Conservation (phyloP, 2,888 invertebrate species). For the Dryococelus australis region DNA sequence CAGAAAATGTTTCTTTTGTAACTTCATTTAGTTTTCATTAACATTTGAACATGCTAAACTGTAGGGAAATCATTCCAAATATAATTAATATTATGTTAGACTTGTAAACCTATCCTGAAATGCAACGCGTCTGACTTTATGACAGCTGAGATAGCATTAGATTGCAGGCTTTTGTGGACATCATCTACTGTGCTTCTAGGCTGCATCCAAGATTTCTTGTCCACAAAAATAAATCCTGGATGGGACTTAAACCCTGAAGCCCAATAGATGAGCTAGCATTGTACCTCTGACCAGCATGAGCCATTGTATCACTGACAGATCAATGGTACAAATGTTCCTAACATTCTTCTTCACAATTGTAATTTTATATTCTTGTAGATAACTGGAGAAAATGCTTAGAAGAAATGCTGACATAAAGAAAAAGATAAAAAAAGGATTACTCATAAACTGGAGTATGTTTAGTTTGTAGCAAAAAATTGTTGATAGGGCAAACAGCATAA, state of each 20-base stretch:
- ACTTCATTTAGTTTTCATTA: not conserved
- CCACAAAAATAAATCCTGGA: no score
- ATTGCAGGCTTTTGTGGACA: no score
- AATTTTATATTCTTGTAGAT: not conserved
- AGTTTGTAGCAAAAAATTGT: not conserved
- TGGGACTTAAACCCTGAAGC: no score
- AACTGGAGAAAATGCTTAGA: not conserved
- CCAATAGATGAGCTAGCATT: not conserved
- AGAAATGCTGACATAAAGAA: not conserved
- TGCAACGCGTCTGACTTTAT: not conserved
- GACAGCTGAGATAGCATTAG: no score
- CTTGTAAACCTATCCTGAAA: not conserved
- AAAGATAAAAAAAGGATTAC: not conserved
- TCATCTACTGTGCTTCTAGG: no score
- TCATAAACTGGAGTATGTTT: not conserved
- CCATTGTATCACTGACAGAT: not conserved
- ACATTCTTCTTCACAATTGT: not conserved
- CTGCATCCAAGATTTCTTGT: no score
- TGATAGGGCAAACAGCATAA: not conserved
- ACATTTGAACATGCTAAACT: not conserved
- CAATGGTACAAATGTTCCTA: not conserved
- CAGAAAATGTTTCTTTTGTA: not conserved
- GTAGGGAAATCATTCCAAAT: not conserved
- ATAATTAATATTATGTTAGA: not conserved
- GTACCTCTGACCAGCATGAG: constrained; percentile 5